Conservation (phyloP, 2,888 invertebrate genomes). For the Hydraecia micacea region DNA sequence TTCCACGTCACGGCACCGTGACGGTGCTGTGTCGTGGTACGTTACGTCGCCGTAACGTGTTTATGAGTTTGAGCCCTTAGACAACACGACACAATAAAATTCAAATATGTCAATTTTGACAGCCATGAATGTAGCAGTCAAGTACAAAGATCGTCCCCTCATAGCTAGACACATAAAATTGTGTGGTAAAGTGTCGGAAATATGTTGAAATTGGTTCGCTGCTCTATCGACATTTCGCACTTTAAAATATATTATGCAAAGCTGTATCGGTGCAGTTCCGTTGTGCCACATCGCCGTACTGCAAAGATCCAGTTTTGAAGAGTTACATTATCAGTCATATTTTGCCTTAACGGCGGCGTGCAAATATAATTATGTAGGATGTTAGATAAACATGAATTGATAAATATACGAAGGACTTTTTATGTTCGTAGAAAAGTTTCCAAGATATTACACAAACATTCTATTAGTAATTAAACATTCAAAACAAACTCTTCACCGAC, state of each 20-base stretch:
- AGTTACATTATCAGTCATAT: background rate
- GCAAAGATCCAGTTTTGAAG: background rate
- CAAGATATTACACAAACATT: background rate
- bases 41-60: no score
- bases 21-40: no score
- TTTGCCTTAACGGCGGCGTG: background rate
- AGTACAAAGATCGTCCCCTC: background rate
- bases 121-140: background rate
- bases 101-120: slow-evolving; percentile 3
- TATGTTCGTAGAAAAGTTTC: background rate
- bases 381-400: background rate
- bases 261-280: background rate
- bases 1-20: no score
- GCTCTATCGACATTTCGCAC: slow-evolving; percentile 5
- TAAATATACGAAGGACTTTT: background rate
- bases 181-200: slow-evolving; percentile 17
- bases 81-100: background rate
- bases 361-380: background rate
- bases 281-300: background rate
- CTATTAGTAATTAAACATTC: slow-evolving; percentile 31
- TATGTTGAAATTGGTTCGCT: slow-evolving; percentile 14
- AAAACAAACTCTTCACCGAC: background rate
- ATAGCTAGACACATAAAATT: background rate
- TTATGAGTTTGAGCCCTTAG: no score
- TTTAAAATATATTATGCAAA: slow-evolving; percentile 17